Percentiles rank a stretch among this genome's conserved stretches.
These are phyloP conservation scores for Micromys minutus DNA, from an alignment of 2,113 vertebrate species.

Conservation along the genomic window DNA sequence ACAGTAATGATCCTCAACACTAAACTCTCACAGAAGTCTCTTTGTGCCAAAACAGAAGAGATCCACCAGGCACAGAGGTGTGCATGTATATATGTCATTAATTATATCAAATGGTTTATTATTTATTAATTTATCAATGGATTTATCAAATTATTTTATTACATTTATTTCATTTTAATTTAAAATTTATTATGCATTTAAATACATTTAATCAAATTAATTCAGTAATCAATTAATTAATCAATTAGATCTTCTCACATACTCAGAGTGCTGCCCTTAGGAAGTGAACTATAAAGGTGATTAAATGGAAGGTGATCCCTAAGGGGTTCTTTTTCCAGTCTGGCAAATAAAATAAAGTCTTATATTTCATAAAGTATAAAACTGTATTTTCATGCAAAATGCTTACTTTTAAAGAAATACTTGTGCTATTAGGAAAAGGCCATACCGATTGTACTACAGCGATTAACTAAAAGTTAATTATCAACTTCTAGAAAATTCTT, in stretches of 20 bases:
- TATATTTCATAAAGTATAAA: not conserved
- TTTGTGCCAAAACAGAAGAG: not conserved
- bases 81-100: no score
- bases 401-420: not conserved
- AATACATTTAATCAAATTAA: no score
- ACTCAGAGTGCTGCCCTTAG: not conserved
- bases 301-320: not conserved
- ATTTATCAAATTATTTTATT: no score
- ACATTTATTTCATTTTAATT: no score
- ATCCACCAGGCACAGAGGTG: not conserved
- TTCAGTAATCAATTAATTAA: no score
- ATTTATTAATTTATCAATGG: no score
- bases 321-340: not conserved
- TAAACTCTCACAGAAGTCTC: not conserved
- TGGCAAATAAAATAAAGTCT: not conserved
- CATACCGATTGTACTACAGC: not conserved
- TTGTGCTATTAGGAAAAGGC: not conserved
- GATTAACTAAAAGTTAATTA: not conserved
- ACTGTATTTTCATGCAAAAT: not conserved
- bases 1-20: not conserved
- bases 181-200: no score
- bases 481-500: not conserved
- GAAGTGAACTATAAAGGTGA: not conserved
- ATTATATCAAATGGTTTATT: no score
- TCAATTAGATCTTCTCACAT: not conserved